Evolutionary conservation across 2,888 invertebrate species (phyloP), one percentile per base, ranked within the genome.

Genomic region (Augochlorella aurata): DNA sequence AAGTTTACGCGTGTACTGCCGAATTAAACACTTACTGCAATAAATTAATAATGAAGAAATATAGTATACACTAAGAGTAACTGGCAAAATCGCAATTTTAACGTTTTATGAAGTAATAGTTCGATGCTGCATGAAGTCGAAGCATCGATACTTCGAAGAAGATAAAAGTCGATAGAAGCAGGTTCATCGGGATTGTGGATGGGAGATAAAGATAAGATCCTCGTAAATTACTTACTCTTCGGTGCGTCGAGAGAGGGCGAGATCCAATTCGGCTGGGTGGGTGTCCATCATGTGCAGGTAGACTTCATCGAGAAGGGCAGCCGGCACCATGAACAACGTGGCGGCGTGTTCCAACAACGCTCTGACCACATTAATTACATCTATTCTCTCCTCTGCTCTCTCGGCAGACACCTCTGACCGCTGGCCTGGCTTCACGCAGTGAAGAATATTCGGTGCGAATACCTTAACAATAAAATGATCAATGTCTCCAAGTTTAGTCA

Each of bases 401-500:
- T 97, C 97, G 50, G 95, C 95, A 0, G 95, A 95, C 71, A 95
- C 92, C 86, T 95, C 95, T 52, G 93, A 91, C 66, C 94, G 94
- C 83, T 91, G 93, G 65, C 95, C 95, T 8, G 96, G 95, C 89
- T 96, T 96, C 87, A 96, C 95, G 90, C 96, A 96, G 91, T 98
- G 98, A 75, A 99, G 95, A 90, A 99, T 97, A 91, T 98, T 99
- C 0, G 99, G 99, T 2, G 98, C 98, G 93, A 99, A 98, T 58
- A 99, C 96, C 93, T 93, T 77, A 0, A 63, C 44, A 38, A n/a
- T n/a, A n/a, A 38, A 63, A 63, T 16, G 24, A 24, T 8, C 58
- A 58, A 58, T 14, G 21, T n/a, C 58, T 12, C 24, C 14, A 58
- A 58, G 14, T 14, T 24, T 58, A 24, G 21, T 12, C 54, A 7